These are phyloP conservation scores for Zeuzera pyrina DNA, from an alignment of 2,888 invertebrate genomes.

Conservation along the genomic window DNA sequence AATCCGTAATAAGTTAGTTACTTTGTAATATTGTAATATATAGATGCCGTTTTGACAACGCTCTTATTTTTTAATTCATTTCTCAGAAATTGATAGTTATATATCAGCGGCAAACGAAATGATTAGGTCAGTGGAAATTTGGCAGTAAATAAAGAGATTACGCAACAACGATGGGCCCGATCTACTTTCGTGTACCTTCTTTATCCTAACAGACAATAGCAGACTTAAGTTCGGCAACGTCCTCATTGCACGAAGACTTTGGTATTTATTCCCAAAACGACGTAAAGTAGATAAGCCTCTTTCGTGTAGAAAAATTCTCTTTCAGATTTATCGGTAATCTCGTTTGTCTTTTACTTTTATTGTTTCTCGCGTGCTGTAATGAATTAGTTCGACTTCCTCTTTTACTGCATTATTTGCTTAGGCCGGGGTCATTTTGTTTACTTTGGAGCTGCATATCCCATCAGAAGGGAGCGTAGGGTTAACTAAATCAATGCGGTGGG, in stretches of 20 bases:
- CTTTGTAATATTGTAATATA: too few species aligned
- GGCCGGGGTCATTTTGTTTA: slow-evolving; percentile 48
- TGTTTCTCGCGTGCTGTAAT: slow-evolving; percentile 53
- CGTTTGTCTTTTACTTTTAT: slow-evolving; percentile 54
- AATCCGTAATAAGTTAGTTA: too few species aligned
- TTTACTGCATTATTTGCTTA: slow-evolving; percentile 53
- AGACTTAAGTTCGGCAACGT: slow-evolving; percentile 47
- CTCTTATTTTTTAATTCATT: slow-evolving; percentile 6
- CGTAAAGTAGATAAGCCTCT: slow-evolving; percentile 56
- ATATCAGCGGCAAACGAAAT: slow-evolving; percentile 23
- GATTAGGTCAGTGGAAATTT: slow-evolving; percentile 38
- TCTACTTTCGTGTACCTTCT: slow-evolving; percentile 43
- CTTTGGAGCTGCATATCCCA: slow-evolving; percentile 40
- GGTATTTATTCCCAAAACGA: slow-evolving; percentile 57
- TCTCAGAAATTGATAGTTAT: slow-evolving; percentile 7
- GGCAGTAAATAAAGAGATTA: slow-evolving; percentile 53
- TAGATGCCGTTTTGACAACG: too few species aligned
- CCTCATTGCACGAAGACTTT: slow-evolving; percentile 47
- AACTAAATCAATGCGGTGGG: slow-evolving; percentile 51
- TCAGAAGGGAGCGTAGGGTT: slow-evolving; percentile 44
- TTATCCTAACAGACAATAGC: slow-evolving; percentile 57
- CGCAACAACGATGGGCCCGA: slow-evolving; percentile 27
- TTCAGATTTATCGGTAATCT: slow-evolving; percentile 59
- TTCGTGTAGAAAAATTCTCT: slow-evolving; percentile 51
- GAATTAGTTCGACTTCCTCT: slow-evolving; percentile 50